These are phyloP conservation scores for Achatina immaculata DNA, from an alignment of 1,140 invertebrate genomes.

Conservation along the genomic window DNA sequence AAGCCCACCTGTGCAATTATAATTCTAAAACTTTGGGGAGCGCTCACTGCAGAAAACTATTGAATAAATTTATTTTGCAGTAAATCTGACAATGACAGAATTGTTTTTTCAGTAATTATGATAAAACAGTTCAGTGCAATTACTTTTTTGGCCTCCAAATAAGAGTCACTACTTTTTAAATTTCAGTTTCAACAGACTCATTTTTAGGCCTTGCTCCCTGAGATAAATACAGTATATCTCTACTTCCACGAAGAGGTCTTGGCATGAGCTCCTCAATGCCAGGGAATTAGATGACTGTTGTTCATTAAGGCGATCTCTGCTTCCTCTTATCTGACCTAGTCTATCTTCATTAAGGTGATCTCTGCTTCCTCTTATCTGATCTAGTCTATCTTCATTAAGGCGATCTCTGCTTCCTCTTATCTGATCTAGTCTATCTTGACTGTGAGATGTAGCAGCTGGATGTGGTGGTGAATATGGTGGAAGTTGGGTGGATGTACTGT, in stretches of 20 bases:
- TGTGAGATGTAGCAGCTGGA: not conserved
- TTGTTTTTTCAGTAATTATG: not conserved
- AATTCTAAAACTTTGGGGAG: no score
- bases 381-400: not conserved
- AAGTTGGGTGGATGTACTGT: not conserved
- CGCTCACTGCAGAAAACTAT: no score
- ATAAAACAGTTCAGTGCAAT: not conserved
- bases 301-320: no score
- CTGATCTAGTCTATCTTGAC: not conserved
- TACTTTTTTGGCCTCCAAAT: not conserved
- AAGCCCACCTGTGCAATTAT: no score
- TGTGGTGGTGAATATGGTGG: slow-evolving; percentile 12
- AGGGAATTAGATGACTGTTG: no score
- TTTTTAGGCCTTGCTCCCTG: slow-evolving; percentile 3
- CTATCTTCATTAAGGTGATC: not conserved
- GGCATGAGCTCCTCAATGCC: no score
- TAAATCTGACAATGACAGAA: not conserved
- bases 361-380: not conserved
- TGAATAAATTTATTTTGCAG: not conserved
- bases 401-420: not conserved
- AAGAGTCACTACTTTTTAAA: not conserved
- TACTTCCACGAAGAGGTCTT: not conserved
- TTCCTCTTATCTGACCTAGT: not conserved
- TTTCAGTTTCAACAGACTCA: slow-evolving; percentile 14
- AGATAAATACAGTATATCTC: slow-evolving; percentile 4